Evolutionary conservation across 2,797 vertebrate species (phyloP).

Genomic region (Micromesistius poutassou): DNA sequence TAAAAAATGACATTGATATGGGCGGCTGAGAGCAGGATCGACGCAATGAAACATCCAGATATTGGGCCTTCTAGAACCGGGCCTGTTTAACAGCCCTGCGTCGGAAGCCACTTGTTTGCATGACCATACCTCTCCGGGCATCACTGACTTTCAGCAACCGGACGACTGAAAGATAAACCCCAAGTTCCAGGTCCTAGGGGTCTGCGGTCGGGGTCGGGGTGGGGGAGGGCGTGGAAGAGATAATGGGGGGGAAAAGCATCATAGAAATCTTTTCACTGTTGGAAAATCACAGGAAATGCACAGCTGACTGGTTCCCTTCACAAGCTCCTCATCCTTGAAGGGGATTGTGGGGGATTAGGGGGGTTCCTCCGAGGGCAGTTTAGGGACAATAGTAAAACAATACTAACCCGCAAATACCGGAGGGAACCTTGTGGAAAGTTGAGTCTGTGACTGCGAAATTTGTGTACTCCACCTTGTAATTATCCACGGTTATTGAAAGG

Average conservation of each 20-base stretch:
- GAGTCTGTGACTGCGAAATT: too few species aligned
- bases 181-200: conserved; percentile 71
- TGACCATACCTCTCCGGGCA: conserved; percentile 77
- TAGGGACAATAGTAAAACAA: conserved; percentile 40
- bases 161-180: conserved; percentile 81
- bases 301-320: conserved; percentile 43
- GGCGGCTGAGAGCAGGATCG: conserved; percentile 57
- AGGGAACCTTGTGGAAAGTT: conserved; percentile 4
- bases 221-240: too few species aligned
- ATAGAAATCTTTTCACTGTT: conserved; percentile 75
- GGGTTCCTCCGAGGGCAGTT: conserved; percentile 42
- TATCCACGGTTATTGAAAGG: too few species aligned
- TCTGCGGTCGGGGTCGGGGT: conserved; percentile 34
- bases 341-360: conserved; percentile 47
- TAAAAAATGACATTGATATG: conserved; percentile 42
- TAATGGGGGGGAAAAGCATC: conserved; percentile 54
- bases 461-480: too few species aligned
- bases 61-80: conserved; percentile 68
- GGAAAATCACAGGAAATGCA: conserved; percentile 16
- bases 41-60: conserved; percentile 48
- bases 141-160: conserved; percentile 83
- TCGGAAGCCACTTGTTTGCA: conserved; percentile 75
- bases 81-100: conserved; percentile 65
- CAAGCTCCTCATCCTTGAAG: conserved; percentile 43
- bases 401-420: conserved; percentile 29